These are phyloP conservation scores for Indicator indicator DNA, from an alignment of 2,113 vertebrate genomes.

Conservation along the genomic window DNA sequence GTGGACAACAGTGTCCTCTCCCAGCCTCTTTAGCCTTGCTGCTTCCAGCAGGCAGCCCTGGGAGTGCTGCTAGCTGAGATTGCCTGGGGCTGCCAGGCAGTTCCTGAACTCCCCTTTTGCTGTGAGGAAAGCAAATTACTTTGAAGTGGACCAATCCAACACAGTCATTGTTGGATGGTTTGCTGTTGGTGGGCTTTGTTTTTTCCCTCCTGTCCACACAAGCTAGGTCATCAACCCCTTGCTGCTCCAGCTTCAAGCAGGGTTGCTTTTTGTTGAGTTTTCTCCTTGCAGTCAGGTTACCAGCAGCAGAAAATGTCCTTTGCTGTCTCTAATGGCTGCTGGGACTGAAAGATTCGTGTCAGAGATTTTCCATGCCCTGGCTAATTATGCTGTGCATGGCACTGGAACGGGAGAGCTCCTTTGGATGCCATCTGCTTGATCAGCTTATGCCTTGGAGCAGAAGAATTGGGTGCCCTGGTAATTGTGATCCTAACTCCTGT, in stretches of 20 bases:
- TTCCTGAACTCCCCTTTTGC: not conserved
- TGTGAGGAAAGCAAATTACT: not conserved
- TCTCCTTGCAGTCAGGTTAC: not conserved
- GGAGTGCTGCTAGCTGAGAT: not conserved
- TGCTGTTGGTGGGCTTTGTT: not conserved
- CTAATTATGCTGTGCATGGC: not conserved
- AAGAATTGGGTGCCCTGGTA: not conserved
- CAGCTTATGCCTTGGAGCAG: not conserved
- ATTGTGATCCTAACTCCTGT: not conserved
- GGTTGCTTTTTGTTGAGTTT: not conserved
- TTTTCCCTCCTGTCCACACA: not conserved
- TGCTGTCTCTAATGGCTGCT: not conserved
- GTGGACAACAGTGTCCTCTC: not conserved
- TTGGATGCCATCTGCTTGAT: constrained; percentile 19
- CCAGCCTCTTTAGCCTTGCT: not conserved
- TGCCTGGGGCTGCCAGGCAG: not conserved
- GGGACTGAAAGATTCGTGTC: not conserved
- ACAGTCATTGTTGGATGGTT: not conserved
- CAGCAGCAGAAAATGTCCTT: not conserved
- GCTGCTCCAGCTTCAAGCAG: not conserved
- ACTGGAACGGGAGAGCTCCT: not conserved
- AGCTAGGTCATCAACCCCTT: not conserved
- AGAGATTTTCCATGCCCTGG: not conserved
- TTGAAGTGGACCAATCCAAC: not conserved
- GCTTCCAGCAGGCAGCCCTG: not conserved